These are phyloP conservation scores for Pachyrhynchus sulphureomaculatus DNA, from an alignment of 1,140 invertebrate species.

Conservation along the genomic window DNA sequence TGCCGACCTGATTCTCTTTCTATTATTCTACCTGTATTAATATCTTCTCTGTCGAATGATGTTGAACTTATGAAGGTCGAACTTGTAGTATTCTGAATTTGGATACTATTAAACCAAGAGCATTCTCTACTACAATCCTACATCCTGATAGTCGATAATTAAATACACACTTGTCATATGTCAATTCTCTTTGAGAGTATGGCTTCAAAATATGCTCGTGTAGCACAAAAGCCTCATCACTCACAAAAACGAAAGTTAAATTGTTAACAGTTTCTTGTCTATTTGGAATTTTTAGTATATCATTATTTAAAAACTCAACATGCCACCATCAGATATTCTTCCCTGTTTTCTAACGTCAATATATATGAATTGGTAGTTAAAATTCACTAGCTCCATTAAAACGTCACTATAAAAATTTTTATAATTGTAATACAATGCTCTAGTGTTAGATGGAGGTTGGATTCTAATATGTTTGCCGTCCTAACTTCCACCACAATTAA, in stretches of 20 bases:
- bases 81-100: slow-evolving; percentile 11
- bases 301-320: background rate
- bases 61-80: background rate
- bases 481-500: no score
- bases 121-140: slow-evolving; percentile 15
- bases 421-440: slow-evolving; percentile 5
- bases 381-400: slow-evolving; percentile 1
- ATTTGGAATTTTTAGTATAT: slow-evolving; percentile 17
- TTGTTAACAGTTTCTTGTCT: background rate
- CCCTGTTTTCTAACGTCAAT: slow-evolving; percentile 9
- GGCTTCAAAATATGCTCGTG: slow-evolving; percentile 3
- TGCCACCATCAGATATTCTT: slow-evolving; percentile 5
- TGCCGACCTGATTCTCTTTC: no score
- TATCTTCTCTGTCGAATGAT: background rate
- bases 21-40: background rate
- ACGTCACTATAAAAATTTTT: slow-evolving; percentile 20
- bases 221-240: slow-evolving; percentile 14
- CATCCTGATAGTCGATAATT: background rate
- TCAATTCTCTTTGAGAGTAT: background rate
- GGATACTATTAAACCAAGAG: slow-evolving; percentile 1
- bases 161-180: background rate
- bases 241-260: slow-evolving; percentile 3
- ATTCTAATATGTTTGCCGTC: no score
- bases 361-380: slow-evolving; percentile 15
- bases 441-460: background rate